Evolutionary conservation across 2,888 invertebrate genomes (phyloP).

Genomic region (Papilio protenor): DNA sequence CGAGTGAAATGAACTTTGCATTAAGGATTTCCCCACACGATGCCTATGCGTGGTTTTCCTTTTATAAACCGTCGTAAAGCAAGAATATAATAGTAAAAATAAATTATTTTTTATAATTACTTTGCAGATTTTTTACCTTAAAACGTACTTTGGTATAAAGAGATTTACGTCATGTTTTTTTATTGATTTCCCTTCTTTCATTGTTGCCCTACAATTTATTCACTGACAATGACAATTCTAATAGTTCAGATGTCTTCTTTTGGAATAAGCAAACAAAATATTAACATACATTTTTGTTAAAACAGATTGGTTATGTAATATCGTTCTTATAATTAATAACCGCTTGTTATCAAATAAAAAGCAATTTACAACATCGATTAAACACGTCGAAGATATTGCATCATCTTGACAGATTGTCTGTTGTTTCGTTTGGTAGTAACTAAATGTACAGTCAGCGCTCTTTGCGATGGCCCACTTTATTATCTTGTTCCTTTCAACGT

Average conservation of each 20-base stretch:
- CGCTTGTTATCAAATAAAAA: constrained; percentile 4
- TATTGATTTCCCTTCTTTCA: too few species aligned
- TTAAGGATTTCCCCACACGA: constrained; percentile 5
- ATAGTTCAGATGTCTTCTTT: background rate
- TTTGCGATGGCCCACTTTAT: too few species aligned
- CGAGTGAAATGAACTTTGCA: background rate
- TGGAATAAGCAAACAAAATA: background rate
- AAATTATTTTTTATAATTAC: background rate
- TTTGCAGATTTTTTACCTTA: too few species aligned
- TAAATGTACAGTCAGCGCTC: background rate
- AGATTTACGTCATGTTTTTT: too few species aligned
- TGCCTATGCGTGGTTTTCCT: constrained; percentile 2
- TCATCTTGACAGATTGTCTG: background rate
- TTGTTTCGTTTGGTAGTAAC: background rate
- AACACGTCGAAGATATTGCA: constrained; percentile 8
- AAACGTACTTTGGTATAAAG: too few species aligned
- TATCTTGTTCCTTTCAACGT: too few species aligned
- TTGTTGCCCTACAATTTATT: too few species aligned
- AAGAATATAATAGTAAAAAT: background rate
- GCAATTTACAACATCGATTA: background rate
- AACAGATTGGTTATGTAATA: background rate
- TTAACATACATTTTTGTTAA: background rate
- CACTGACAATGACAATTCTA: background rate
- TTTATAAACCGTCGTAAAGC: background rate
- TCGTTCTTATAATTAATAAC: background rate